A percentile compares a stretch with the other conserved stretches of the same genome.
Evolutionary conservation across 2,797 vertebrate species (phyloP).

Genomic region (Sebastes cheni): DNA sequence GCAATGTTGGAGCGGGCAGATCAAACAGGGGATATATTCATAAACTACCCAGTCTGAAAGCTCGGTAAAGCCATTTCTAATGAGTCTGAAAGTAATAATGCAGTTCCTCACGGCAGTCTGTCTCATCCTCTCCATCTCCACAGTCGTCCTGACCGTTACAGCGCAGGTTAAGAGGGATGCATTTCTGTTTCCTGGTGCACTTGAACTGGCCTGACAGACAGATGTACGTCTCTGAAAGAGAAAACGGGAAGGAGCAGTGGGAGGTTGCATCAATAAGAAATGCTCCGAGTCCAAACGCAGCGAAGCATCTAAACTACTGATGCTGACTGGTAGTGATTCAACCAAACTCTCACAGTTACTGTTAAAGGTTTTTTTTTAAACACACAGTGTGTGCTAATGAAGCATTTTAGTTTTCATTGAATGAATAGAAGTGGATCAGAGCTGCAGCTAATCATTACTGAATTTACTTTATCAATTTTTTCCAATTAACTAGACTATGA

Average conservation of each 20-base stretch:
- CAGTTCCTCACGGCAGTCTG: slow-evolving; percentile 92
- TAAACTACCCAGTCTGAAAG: not conserved
- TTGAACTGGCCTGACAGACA: slow-evolving; percentile 98
- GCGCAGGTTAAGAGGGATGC: slow-evolving; percentile 87
- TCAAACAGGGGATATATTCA: not conserved
- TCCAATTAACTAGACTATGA: not conserved
- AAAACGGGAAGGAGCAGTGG: not conserved
- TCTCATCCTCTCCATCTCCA: slow-evolving; percentile 96
- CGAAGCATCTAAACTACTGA: not conserved
- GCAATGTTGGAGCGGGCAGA: not conserved
- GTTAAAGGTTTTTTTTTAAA: not conserved
- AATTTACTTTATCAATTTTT: not conserved
- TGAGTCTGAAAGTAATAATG: slow-evolving; percentile 5
- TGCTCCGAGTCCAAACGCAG: not conserved
- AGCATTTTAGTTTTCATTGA: not conserved
- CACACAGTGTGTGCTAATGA: not conserved
- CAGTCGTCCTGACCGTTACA: slow-evolving; percentile 99
- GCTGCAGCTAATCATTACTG: not conserved
- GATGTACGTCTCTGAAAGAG: slow-evolving; percentile 91
- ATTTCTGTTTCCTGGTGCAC: slow-evolving; percentile 94
- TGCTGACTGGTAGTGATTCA: not conserved
- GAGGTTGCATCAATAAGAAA: slow-evolving; percentile 8
- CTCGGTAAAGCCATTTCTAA: slow-evolving; percentile 19
- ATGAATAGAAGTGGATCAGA: too few species aligned
- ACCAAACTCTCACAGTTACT: not conserved